Evolutionary conservation across 2,888 invertebrate species (phyloP), one percentile per base, ranked within the genome.

Genomic region (Chesias legatella): DNA sequence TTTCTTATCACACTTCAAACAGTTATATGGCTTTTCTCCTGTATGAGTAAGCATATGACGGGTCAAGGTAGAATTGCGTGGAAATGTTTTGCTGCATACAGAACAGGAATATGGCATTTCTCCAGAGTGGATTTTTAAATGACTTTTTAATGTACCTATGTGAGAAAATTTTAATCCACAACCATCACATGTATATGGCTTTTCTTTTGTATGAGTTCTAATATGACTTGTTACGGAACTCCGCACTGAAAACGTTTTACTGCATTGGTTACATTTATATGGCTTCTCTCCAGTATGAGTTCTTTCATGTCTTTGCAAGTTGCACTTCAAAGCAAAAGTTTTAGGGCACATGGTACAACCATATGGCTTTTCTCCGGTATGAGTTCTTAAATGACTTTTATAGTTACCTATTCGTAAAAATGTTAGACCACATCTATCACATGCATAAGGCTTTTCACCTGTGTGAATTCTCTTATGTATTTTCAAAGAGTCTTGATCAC

Each of bases 151-250:
- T 32, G 36, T 30, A 7, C 34, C 48, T 7, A 38, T 32, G 38
- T 45, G 38, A 1, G 41, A 44, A 10, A 48, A 48, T 22, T 39
- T 35, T 23, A 39, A 7, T 9, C 42, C 41, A 35, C 48, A 48
- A 31, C 43, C 33, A 11, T 45, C 45, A 30, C 45, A 45, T 1
- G 45, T 40, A 40, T 45, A 45, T 1, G 45, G 45, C 10, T 45
- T 45, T 27, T 45, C 45, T 36, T 37, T 33, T 8, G 45, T 45
- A 20, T 45, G 45, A 27, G 36, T 34, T 40, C 45, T 29, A 23
- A 24, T 33, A 10, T 45, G 45, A 11, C 40, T 24, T 41, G 40
- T 45, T 17, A 36, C 10, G 10, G 40, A 40, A 9, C 45, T 41
- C 40, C 23, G 32, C 26, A 36, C 45, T 4, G 45, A 36, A 29